Evolutionary conservation across 2,888 invertebrate genomes (phyloP).

Genomic region (Blera fallax): DNA sequence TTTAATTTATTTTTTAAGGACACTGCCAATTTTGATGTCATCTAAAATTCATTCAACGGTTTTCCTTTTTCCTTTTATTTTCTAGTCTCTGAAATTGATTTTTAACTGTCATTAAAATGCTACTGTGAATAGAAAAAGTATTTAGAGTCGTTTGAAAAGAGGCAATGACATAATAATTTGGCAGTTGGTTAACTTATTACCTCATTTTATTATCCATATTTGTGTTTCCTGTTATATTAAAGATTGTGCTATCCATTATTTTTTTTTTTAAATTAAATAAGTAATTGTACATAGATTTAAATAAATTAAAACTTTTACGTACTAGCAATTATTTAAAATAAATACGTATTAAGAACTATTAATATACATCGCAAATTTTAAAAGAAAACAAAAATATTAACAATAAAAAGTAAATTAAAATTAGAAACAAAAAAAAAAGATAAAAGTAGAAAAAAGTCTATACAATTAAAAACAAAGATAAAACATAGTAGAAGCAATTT

Average conservation of each 20-base stretch:
- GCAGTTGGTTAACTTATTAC: slow-evolving; percentile 21
- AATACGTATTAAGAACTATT: not conserved
- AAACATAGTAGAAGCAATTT: not conserved
- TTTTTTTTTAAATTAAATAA: not conserved
- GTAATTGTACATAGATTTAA: not conserved
- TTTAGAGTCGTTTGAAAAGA: not conserved
- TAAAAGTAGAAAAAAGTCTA: not conserved
- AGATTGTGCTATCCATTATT: not conserved
- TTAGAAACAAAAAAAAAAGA: not conserved
- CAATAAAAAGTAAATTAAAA: not conserved
- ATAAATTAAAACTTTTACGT: not conserved
- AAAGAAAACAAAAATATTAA: not conserved
- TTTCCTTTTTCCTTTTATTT: not conserved
- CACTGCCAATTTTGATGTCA: slow-evolving; percentile 43
- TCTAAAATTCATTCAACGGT: not conserved
- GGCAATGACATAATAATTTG: not conserved
- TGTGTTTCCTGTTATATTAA: not conserved
- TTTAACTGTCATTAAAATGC: not conserved
- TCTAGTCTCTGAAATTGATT: not conserved
- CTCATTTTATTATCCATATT: slow-evolving; percentile 21
- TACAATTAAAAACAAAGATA: not conserved
- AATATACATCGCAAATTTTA: slow-evolving; percentile 25
- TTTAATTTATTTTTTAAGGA: slow-evolving; percentile 24
- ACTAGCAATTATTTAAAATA: not conserved
- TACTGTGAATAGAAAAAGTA: not conserved